A percentile compares a stretch with the other conserved stretches of the same genome.
Conservation (phyloP, 2,888 invertebrate genomes). For the Himalopsyche anomala region DNA sequence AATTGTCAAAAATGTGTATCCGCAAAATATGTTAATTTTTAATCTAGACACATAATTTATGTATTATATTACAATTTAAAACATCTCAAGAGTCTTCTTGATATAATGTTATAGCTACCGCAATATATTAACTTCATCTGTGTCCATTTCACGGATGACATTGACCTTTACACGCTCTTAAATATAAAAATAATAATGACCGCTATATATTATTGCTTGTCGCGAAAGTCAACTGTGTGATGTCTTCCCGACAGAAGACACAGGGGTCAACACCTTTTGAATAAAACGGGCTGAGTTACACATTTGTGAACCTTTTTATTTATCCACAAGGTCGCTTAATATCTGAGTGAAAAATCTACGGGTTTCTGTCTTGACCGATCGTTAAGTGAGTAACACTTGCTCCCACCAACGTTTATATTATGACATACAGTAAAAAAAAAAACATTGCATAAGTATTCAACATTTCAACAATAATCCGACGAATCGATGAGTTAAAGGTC, state of each 20-base stretch:
- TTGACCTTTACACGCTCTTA: constrained; percentile 12
- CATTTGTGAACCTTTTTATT: neutral
- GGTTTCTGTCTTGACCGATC: constrained; percentile 50
- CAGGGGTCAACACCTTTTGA: too few species aligned
- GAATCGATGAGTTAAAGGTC: constrained; percentile 48
- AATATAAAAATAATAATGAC: constrained; percentile 39
- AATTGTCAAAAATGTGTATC: neutral
- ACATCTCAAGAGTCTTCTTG: constrained; percentile 7
- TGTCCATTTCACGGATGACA: constrained; percentile 6
- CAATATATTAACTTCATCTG: constrained; percentile 19
- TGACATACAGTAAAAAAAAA: constrained; percentile 39
- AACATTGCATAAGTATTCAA: constrained; percentile 45
- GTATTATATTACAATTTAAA: neutral
- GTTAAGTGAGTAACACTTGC: constrained; percentile 39
- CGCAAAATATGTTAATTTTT: constrained; percentile 11
- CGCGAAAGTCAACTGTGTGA: neutral
- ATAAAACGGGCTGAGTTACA: neutral
- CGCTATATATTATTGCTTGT: neutral
- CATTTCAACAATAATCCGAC: constrained; percentile 44
- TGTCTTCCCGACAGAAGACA: too few species aligned
- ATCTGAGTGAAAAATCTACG: neutral
- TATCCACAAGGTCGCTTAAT: constrained; percentile 6
- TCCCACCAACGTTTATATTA: neutral
- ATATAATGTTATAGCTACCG: neutral
- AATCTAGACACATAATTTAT: constrained; percentile 2